Percentiles rank a stretch among this genome's conserved stretches.
Evolutionary conservation across 2,113 vertebrate species (phyloP).

Genomic region (Dolichotis patagonum): DNA sequence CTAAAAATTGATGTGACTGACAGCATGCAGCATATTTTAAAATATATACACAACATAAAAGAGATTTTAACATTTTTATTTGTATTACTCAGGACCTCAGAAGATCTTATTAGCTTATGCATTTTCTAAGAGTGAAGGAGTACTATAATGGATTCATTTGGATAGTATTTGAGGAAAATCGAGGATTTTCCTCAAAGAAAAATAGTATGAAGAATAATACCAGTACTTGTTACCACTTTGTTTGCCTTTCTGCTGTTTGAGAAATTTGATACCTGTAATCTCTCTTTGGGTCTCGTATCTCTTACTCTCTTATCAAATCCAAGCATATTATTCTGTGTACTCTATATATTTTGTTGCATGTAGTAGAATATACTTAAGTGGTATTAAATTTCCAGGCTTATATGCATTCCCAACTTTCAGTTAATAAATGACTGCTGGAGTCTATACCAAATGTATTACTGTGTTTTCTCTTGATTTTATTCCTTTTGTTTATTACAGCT

Average conservation of each 20-base stretch:
- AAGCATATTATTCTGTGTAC: neutral
- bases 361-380: neutral
- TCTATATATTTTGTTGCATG: neutral
- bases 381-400: neutral
- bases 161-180: neutral
- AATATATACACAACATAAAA: neutral
- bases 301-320: neutral
- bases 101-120: neutral
- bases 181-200: neutral
- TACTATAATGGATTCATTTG: neutral
- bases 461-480: slow-evolving; percentile 13
- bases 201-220: neutral
- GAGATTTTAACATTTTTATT: neutral
- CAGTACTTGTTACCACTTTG: neutral
- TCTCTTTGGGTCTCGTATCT: neutral
- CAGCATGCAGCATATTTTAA: neutral
- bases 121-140: neutral
- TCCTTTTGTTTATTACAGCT: slow-evolving; percentile 23
- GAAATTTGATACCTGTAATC: neutral
- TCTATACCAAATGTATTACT: neutral
- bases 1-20: slow-evolving; percentile 16
- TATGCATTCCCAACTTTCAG: neutral
- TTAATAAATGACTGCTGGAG: neutral
- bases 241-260: neutral
- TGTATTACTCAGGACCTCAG: neutral